Base-by-base conservation (phyloP, 2,797 vertebrate genomes). In the Lates japonicus region DNA sequence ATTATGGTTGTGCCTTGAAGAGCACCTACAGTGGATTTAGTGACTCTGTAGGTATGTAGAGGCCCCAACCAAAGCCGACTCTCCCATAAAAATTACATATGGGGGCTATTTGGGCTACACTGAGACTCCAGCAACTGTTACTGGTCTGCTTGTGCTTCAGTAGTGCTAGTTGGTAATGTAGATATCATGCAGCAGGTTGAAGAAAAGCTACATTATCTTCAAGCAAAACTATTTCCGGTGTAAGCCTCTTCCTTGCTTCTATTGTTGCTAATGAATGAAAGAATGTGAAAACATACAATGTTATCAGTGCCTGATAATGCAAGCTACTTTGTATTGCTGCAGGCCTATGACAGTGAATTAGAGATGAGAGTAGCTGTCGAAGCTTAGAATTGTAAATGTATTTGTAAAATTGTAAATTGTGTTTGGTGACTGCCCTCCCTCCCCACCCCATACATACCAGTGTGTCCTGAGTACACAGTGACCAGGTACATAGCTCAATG, bases 401-500 rank as follows among this genome's bases (percentile, higher is more conserved):
- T 29, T 29, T 29, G 25, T 29, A 29, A 29, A 29, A 29, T 29
- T 29, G 25, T 29, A 29, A 29, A 29, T 29, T 29, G 20, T 12
- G 12, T 72, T 61, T 52, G 61, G 35, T 44, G 25, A 64, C 14
- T 39, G 42, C 19, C 29, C 51, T 70, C 13, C 44, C 4, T 65
- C 31, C 60, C 52, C 60, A 60, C 54, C 66, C 44, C 67, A 63
- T 67, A 5, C 20, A 54, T 16, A 33, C 7, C 41, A 13, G 42
- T 17, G 63, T 76, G 37, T 66, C 65, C 57, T 49, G n/a, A n/a
- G n/a, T 37, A 74, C 39, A 49, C 70, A 61, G 60, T 51, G 46
- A 25, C 42, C 17, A 25, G 16, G 31, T 58, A 70, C 72, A 55
- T 41, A 57, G 14, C 37, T 51, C 44, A 52, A 42, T 13, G 33